phyloP scores from a whole-genome alignment of 2,113 vertebrate species.

The Xyliphius kryptos region DNA sequence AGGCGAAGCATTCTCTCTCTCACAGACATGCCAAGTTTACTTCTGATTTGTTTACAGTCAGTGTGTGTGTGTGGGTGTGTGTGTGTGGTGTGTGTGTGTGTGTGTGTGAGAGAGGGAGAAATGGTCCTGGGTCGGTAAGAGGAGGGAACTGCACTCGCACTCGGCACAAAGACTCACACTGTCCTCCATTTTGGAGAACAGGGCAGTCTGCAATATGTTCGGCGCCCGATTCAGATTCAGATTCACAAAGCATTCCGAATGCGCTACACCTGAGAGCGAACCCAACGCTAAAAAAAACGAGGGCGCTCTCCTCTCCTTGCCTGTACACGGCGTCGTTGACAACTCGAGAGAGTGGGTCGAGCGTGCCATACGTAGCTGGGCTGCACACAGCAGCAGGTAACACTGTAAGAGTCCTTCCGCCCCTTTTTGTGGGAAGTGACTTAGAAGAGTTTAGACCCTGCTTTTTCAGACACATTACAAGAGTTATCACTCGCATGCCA shows the following conservation, averaged over 20 bases:
- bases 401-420: neutral
- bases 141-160: constrained; percentile 34
- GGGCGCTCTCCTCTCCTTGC: neutral
- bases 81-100: neutral
- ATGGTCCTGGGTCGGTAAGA: constrained; percentile 23
- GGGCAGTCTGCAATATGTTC: constrained; percentile 29
- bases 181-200: constrained; percentile 45
- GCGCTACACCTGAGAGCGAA: neutral
- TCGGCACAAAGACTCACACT: constrained; percentile 34
- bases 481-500: neutral
- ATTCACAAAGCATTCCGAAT: neutral
- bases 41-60: constrained; percentile 46
- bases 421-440: constrained; percentile 22
- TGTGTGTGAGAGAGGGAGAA: constrained; percentile 13
- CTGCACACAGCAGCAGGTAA: constrained; percentile 15
- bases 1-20: constrained; percentile 49
- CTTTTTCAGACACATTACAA: constrained; percentile 24
- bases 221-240: constrained; percentile 8
- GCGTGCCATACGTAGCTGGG: neutral
- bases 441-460: constrained; percentile 16
- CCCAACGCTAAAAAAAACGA: neutral
- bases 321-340: constrained; percentile 8
- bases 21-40: constrained; percentile 33
- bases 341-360: neutral
- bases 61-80: constrained; percentile 22